Conservation (phyloP, 2,888 invertebrate species). For the Netelia fuscicornis region DNA sequence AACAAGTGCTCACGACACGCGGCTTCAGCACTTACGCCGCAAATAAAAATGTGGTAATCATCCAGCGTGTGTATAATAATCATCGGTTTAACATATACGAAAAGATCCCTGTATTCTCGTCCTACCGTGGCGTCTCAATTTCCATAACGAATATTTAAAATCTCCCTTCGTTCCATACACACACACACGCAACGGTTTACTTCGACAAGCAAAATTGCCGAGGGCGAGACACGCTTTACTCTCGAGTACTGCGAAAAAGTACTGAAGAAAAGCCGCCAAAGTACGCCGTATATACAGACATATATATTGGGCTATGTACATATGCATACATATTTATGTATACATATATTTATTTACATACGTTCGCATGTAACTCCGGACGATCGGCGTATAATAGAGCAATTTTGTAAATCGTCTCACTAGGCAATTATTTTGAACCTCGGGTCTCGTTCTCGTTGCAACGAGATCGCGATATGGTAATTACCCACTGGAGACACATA, state of each 20-base stretch:
- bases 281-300: neutral
- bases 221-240: conserved; percentile 47
- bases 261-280: conserved; percentile 48
- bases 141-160: conserved; percentile 76
- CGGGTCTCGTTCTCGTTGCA: conserved; percentile 69
- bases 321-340: neutral
- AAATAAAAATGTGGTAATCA: conserved; percentile 58
- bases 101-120: conserved; percentile 61
- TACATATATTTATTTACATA: conserved; percentile 1
- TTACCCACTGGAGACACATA: conserved; percentile 69
- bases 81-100: conserved; percentile 73
- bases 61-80: conserved; percentile 64
- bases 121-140: conserved; percentile 71
- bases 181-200: neutral
- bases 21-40: conserved; percentile 31
- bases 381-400: conserved; percentile 76
- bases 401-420: conserved; percentile 79
- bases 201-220: conserved; percentile 35
- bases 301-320: neutral
- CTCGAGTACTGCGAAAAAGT: conserved; percentile 34
- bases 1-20: conserved; percentile 37
- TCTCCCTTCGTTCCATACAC: neutral
- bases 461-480: conserved; percentile 77
- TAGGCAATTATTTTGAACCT: conserved; percentile 72
- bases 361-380: conserved; percentile 33